phyloP scores from a whole-genome alignment of 2,888 invertebrate species.

The Ormyrus pomaceus region DNA sequence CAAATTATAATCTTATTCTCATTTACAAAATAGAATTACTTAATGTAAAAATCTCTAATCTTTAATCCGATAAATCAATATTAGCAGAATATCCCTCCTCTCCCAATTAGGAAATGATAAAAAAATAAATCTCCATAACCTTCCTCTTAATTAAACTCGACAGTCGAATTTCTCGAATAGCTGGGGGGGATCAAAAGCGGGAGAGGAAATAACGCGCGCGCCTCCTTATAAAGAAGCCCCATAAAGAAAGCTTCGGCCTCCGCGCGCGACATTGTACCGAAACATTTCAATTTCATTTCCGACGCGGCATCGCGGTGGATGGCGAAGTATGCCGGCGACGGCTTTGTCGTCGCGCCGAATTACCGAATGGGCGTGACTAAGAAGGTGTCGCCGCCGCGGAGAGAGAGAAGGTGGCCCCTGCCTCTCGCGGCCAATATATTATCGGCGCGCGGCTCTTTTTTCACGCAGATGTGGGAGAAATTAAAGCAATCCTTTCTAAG shows the following conservation, averaged over 20 bases:
- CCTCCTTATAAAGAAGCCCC: too few relatives aligned
- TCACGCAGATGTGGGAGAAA: conserved; percentile 72
- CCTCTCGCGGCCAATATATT: conserved; percentile 66
- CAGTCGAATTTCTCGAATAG: too few relatives aligned
- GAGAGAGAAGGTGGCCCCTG: not conserved
- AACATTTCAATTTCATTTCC: conserved; percentile 49
- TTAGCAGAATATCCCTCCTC: too few relatives aligned
- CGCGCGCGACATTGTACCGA: conserved; percentile 25
- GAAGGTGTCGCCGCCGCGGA: not conserved
- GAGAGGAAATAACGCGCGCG: not conserved
- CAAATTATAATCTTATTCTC: too few relatives aligned
- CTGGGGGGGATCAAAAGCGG: not conserved
- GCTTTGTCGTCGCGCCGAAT: conserved; percentile 32
- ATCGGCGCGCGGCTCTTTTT: conserved; percentile 65
- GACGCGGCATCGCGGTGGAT: not conserved
- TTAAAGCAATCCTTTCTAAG: conserved; percentile 71
- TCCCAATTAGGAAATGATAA: too few relatives aligned
- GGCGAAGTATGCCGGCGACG: not conserved
- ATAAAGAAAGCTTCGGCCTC: not conserved
- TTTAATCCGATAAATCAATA: too few relatives aligned
- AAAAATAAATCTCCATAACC: too few relatives aligned
- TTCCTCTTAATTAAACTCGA: too few relatives aligned
- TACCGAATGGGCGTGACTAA: conserved; percentile 31
- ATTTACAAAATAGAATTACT: too few relatives aligned
- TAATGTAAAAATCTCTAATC: too few relatives aligned